A percentile compares a stretch with the other conserved stretches of the same genome.
phyloP scores from a whole-genome alignment of 2,888 invertebrate genomes.

The Ptychoptera albimana region DNA sequence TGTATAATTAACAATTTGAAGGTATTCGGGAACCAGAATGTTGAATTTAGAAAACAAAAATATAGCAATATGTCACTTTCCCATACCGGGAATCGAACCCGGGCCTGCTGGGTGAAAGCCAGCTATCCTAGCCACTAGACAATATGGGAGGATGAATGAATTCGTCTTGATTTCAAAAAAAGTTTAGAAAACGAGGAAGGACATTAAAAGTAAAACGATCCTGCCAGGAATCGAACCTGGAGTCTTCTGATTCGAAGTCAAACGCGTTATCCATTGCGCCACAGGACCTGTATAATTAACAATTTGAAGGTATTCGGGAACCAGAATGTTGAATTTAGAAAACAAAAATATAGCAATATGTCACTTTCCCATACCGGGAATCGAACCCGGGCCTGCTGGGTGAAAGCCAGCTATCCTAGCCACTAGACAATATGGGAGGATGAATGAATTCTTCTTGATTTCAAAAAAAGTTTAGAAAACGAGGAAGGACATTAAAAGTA shows the following conservation, averaged over 20 bases:
- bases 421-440: constrained; percentile 8
- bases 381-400: constrained; percentile 6
- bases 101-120: constrained; percentile 6
- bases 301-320: too few relatives aligned
- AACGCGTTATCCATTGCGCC: constrained; percentile 4
- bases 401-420: constrained; percentile 6
- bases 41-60: too few relatives aligned
- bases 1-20: too few relatives aligned
- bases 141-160: constrained; percentile 4
- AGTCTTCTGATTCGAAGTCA: constrained; percentile 6
- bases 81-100: constrained; percentile 6
- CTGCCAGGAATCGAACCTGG: constrained; percentile 5
- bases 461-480: too few relatives aligned
- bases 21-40: too few relatives aligned
- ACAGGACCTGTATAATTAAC: neutral
- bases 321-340: too few relatives aligned
- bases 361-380: constrained; percentile 5
- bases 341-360: too few relatives aligned
- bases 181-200: too few relatives aligned
- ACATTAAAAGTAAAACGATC: too few relatives aligned
- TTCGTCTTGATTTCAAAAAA: too few relatives aligned
- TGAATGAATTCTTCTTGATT: too few relatives aligned
- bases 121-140: constrained; percentile 6
- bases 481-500: too few relatives aligned
- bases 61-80: neutral